Conservation (phyloP, 2,797 vertebrate genomes). For the Clangula hyemalis region DNA sequence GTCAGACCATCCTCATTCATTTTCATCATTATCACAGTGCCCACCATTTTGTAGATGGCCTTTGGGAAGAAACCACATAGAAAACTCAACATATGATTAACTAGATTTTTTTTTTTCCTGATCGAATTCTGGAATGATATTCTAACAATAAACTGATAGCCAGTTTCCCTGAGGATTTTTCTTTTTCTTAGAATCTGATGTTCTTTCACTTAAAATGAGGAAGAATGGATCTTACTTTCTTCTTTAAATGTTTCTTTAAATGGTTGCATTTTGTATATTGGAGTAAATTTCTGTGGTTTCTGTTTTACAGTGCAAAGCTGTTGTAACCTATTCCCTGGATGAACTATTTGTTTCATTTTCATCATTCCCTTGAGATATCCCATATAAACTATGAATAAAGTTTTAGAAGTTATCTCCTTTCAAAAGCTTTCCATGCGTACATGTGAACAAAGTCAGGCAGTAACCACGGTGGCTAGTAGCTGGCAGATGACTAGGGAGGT, state of each 20-base stretch:
- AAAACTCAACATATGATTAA: not conserved
- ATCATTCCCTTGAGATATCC: not conserved
- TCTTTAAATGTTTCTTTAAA: not conserved
- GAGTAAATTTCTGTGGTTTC: not conserved
- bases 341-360: not conserved
- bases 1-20: slow-evolving; percentile 99
- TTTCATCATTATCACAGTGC: slow-evolving; percentile 99
- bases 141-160: not conserved
- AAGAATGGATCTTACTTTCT: not conserved
- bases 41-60: slow-evolving; percentile 99
- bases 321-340: not conserved
- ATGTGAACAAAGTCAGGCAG: not conserved
- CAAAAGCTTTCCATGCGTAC: not conserved
- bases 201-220: not conserved
- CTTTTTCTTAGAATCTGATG: not conserved
- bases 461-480: not conserved
- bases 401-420: not conserved
- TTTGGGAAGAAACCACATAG: slow-evolving; percentile 70
- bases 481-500: not conserved
- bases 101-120: not conserved
- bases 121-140: not conserved
- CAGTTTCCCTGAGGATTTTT: not conserved
- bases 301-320: not conserved
- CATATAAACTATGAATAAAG: not conserved
- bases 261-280: not conserved